These are phyloP conservation scores for Coenonympha glycerion DNA, from an alignment of 2,888 invertebrate genomes.

Conservation along the genomic window DNA sequence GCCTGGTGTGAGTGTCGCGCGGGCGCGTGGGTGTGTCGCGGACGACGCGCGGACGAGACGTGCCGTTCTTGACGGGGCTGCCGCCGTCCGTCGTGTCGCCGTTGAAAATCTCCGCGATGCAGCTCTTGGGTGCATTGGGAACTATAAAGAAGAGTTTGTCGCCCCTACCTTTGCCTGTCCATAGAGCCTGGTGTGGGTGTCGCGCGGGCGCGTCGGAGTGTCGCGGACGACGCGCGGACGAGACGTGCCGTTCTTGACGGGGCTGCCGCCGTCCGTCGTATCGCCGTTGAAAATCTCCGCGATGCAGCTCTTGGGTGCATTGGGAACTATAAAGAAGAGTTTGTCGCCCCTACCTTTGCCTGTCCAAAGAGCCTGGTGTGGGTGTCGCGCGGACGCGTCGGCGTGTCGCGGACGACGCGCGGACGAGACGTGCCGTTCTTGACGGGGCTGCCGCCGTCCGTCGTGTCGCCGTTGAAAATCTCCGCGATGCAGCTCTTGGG, in stretches of 20 bases:
- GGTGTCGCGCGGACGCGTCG: slow-evolving; percentile 77
- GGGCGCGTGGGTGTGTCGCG: slow-evolving; percentile 77
- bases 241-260: slow-evolving; percentile 55
- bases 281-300: slow-evolving; percentile 73
- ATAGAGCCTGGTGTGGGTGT: slow-evolving; percentile 78
- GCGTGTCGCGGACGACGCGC: slow-evolving; percentile 74
- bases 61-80: slow-evolving; percentile 61
- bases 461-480: slow-evolving; percentile 67
- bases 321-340: slow-evolving; percentile 70
- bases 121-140: slow-evolving; percentile 78
- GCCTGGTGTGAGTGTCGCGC: slow-evolving; percentile 77
- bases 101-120: slow-evolving; percentile 76
- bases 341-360: slow-evolving; percentile 33
- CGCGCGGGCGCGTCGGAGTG: slow-evolving; percentile 76
- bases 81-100: slow-evolving; percentile 53
- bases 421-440: slow-evolving; percentile 57
- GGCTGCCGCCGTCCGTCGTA: slow-evolving; percentile 53
- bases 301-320: slow-evolving; percentile 78
- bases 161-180: slow-evolving; percentile 58
- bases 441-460: slow-evolving; percentile 55
- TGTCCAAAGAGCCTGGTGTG: slow-evolving; percentile 78
- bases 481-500: slow-evolving; percentile 78
- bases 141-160: no score
- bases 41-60: slow-evolving; percentile 55
- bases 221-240: slow-evolving; percentile 70